Evolutionary conservation across 2,797 vertebrate genomes (phyloP), one percentile per base, ranked within the genome.

Genomic region (Anguilla pacifica): DNA sequence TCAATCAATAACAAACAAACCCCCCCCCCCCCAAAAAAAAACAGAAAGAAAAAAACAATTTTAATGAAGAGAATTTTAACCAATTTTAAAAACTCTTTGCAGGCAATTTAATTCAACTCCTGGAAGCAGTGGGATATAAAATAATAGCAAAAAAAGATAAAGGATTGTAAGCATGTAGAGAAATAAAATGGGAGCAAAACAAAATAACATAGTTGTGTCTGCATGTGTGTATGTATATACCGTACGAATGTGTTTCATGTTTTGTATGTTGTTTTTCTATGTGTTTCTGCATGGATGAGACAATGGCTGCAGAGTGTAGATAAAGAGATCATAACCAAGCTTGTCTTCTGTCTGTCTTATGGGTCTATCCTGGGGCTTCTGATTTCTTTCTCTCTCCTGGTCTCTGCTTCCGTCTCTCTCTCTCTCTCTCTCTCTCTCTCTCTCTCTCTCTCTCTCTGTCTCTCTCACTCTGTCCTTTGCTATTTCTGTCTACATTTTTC

Each of bases 261-360:
- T 22, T 43, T 1, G 1, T 49, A 15, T 49, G 22, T 3, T 49
- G 22, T 31, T 19, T 81, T 81, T 46, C 15, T 81, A 2, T 25
- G 77, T 25, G 9, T 49, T 49, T n/a, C 17, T 81, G 39, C 6
- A 9, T 49, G 77, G 77, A 81, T 22, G 39, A 46, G 77, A 81
- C 39, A 46, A 35, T 81, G 39, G 39, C 43, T 25, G 77, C 43
- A 49, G 17, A 81, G 35, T 46, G 77, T 2, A 49, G 39, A 81
- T 81, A 81, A 49, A 49, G 77, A 81, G 43, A 49, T 46, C 77
- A 22, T 49, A 46, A 81, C 77, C 77, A 81, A 46, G 77, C 39
- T 81, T 81, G 35, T 39, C 77, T 81, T 49, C 77, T 25, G 19
- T 6, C 11, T 77, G 22, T 64, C 22, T 64, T 64, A 64, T 64